Evolutionary conservation across 2,113 vertebrate species (phyloP).

Genomic region (Donacobius atricapilla): DNA sequence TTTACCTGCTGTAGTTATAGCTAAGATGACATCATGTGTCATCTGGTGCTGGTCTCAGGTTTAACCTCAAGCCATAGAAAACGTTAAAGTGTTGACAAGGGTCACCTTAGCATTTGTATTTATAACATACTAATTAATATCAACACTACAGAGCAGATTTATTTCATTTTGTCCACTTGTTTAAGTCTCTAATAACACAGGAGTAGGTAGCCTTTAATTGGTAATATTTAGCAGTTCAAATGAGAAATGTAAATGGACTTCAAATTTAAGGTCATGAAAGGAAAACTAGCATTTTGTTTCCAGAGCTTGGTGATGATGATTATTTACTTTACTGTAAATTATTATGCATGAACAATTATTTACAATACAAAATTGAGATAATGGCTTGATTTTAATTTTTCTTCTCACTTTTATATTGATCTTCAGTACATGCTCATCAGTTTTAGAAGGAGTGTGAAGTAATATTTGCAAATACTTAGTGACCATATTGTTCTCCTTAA

Average conservation of each 20-base stretch:
- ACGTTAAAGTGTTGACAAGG: neutral
- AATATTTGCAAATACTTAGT: neutral
- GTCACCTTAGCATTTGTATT: neutral
- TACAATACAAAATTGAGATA: neutral
- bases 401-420: neutral
- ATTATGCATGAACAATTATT: neutral
- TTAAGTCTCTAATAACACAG: neutral
- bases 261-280: neutral
- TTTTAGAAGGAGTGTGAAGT: neutral
- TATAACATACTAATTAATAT: neutral
- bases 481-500: neutral
- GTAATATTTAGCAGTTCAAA: neutral
- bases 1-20: neutral
- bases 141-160: neutral
- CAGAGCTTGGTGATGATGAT: neutral
- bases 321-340: neutral
- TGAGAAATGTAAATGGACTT: neutral
- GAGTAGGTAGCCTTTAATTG: neutral
- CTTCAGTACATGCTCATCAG: neutral
- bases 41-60: neutral
- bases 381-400: neutral
- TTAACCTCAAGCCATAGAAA: neutral
- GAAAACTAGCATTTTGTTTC: neutral
- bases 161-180: neutral
- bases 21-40: neutral